Conservation (phyloP, 2,113 vertebrate genomes). For the Lagopus leucura region DNA sequence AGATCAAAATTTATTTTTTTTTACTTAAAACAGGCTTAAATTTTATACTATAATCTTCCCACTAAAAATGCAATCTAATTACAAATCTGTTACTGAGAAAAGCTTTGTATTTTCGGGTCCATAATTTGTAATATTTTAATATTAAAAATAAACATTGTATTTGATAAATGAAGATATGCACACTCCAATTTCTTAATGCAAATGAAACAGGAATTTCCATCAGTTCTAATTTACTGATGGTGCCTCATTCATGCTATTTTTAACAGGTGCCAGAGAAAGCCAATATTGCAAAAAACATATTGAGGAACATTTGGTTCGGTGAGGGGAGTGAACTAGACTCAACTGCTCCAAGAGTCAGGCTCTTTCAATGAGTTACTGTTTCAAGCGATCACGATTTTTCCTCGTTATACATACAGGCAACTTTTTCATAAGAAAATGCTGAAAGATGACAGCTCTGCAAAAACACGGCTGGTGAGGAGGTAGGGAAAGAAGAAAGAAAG, state of each 20-base stretch:
- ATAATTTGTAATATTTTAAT: not conserved
- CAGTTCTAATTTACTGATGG: not conserved
- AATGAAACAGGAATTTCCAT: constrained; percentile 24
- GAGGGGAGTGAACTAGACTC: not conserved
- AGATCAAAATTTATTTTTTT: not conserved
- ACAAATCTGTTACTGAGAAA: not conserved
- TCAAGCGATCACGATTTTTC: not conserved
- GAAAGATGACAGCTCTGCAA: not conserved
- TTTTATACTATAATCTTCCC: not conserved
- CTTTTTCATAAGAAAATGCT: not conserved
- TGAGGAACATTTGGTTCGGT: constrained; percentile 32
- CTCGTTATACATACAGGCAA: not conserved
- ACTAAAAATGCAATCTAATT: not conserved
- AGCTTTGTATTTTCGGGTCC: not conserved
- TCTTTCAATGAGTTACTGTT: not conserved
- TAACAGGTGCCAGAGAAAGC: not conserved
- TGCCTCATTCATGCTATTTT: constrained; percentile 24
- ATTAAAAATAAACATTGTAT: not conserved
- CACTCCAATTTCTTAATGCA: not conserved
- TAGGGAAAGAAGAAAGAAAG: not conserved
- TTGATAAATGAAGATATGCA: not conserved
- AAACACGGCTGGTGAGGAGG: not conserved
- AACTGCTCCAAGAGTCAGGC: not conserved
- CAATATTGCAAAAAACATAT: constrained; percentile 28
- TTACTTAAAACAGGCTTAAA: not conserved